Conservation (phyloP, 2,113 vertebrate genomes). For the Halcyon malimbica region DNA sequence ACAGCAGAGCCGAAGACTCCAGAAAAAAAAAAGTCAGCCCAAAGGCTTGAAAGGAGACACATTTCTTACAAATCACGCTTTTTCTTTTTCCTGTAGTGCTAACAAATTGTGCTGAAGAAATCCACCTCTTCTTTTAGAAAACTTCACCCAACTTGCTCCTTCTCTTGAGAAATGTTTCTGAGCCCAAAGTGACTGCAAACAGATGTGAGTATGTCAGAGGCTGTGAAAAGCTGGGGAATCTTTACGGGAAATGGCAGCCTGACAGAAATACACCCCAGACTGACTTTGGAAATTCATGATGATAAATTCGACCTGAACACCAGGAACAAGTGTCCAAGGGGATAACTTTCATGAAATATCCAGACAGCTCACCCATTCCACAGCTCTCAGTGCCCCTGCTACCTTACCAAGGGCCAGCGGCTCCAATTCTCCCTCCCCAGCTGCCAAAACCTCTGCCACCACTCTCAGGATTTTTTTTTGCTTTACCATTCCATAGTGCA, state of each 20-base stretch:
- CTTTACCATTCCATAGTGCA: not conserved
- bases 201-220: not conserved
- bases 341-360: not conserved
- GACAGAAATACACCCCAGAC: not conserved
- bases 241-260: not conserved
- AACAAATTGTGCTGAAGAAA: not conserved
- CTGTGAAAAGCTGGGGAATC: not conserved
- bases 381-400: not conserved
- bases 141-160: not conserved
- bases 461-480: not conserved
- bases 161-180: not conserved
- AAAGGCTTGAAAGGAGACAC: not conserved
- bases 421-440: not conserved
- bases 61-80: not conserved
- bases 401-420: fast-evolving
- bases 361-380: not conserved
- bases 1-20: not conserved
- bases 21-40: not conserved
- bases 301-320: not conserved
- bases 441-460: fast-evolving
- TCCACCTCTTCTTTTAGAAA: not conserved
- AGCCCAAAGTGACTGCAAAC: not conserved
- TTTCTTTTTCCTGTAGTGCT: not conserved
- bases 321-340: not conserved
- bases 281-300: not conserved